phyloP scores from a whole-genome alignment of 2,888 invertebrate species.

The Penaeus monodon region DNA sequence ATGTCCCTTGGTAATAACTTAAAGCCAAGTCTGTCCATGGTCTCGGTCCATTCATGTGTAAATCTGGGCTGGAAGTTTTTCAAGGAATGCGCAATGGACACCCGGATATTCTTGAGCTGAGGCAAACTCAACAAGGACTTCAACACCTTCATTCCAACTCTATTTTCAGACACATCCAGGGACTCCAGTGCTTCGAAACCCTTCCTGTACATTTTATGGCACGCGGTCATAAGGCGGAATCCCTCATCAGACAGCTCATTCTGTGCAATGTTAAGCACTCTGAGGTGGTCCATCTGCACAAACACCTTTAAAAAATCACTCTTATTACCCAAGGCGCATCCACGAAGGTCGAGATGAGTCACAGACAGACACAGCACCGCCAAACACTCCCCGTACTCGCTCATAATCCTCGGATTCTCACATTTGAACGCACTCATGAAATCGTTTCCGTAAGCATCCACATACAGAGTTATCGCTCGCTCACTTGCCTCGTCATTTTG shows the following conservation, averaged over 20 bases:
- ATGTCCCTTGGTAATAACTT: background rate
- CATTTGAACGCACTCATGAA: conserved; percentile 31
- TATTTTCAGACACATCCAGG: conserved; percentile 48
- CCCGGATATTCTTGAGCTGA: conserved; percentile 17
- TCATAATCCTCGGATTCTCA: conserved; percentile 1
- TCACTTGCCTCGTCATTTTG: conserved; percentile 17
- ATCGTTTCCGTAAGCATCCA: conserved; percentile 42
- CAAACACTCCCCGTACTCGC: conserved; percentile 51
- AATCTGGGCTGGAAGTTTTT: background rate
- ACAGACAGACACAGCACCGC: conserved; percentile 38
- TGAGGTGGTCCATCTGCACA: conserved; percentile 41
- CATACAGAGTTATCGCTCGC: conserved; percentile 37
- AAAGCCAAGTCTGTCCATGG: background rate
- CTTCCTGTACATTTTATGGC: conserved; percentile 42
- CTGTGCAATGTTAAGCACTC: conserved; percentile 40
- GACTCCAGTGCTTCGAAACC: conserved; percentile 44
- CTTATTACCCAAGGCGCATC: conserved; percentile 43
- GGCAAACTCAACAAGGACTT: conserved; percentile 27
- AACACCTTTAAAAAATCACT: conserved; percentile 40
- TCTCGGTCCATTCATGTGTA: conserved; percentile 17
- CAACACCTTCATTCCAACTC: conserved; percentile 17
- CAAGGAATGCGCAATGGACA: conserved; percentile 26
- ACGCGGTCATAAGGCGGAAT: conserved; percentile 47
- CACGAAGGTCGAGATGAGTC: conserved; percentile 44
- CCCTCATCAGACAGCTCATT: conserved; percentile 54